Conservation (phyloP, 1,140 invertebrate genomes). For the Ceratoteleas bidentatus region DNA sequence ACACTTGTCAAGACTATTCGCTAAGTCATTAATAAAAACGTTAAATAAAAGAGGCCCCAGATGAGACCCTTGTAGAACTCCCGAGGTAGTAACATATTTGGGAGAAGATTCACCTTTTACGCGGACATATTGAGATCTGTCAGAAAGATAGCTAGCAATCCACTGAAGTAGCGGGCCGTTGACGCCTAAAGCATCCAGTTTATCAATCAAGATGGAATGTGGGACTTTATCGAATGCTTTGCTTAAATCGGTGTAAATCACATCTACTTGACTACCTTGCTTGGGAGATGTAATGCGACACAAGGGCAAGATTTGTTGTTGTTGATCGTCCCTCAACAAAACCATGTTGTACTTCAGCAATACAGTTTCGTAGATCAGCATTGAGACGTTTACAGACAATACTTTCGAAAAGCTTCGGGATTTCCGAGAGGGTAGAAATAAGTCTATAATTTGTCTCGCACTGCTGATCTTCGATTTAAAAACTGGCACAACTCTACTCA, state of each 20-base stretch:
- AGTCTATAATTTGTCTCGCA: too few relatives aligned
- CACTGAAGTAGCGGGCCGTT: not conserved
- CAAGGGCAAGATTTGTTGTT: too few relatives aligned
- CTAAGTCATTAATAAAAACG: slow-evolving; percentile 8
- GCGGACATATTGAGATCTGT: not conserved
- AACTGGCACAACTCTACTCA: too few relatives aligned
- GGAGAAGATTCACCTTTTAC: not conserved
- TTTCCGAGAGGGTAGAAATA: too few relatives aligned
- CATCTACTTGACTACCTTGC: not conserved
- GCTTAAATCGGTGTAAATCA: slow-evolving; percentile 3
- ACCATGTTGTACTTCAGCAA: too few relatives aligned
- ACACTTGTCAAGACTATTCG: not conserved
- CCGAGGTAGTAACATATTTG: not conserved
- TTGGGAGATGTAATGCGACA: too few relatives aligned
- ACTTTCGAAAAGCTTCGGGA: too few relatives aligned
- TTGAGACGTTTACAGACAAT: too few relatives aligned
- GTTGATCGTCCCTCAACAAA: too few relatives aligned
- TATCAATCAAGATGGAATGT: not conserved
- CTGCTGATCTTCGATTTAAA: too few relatives aligned
- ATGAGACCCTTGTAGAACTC: slow-evolving; percentile 1
- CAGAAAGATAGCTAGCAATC: not conserved
- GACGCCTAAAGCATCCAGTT: not conserved
- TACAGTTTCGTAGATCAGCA: too few relatives aligned
- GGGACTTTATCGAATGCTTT: slow-evolving; percentile 5
- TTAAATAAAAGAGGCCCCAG: slow-evolving; percentile 1